Base-by-base conservation (phyloP, 1,140 invertebrate species). In the Nephila pilipes region DNA sequence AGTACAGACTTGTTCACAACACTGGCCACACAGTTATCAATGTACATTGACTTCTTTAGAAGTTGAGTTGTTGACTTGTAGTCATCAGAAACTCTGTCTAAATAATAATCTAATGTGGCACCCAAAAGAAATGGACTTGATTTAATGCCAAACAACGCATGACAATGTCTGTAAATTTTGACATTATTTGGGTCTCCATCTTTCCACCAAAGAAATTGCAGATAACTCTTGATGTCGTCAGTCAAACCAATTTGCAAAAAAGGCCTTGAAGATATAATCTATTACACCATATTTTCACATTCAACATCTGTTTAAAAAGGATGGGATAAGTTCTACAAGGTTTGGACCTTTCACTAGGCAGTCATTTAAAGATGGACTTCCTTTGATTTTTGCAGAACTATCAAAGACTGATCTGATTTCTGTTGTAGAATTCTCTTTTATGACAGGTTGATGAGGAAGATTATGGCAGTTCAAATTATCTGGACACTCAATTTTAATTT, bases 51-150 rank as follows among this genome's bases (percentile, higher is more conserved):
- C n/a, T 55, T 89, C 16, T 75, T 54, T 54, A 75, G 29, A 46
- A 79, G 14, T 54, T 55, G 32, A 5, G 18, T 10, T 8, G 65
- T 32, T 20, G 0, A 79, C 20, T 22, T 55, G 22, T 16, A 25
- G 16, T 57, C 12, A 38, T 81, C 36, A 32, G 32, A 20, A 38
- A 14, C 4, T 38, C 25, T n/a, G n/a, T n/a, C n/a, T n/a, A n/a
- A n/a, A n/a, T n/a, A n/a, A n/a, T n/a, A n/a, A n/a, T n/a, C n/a
- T n/a, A n/a, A n/a, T n/a, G n/a, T n/a, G n/a, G n/a, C n/a, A n/a
- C n/a, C n/a, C n/a, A n/a, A n/a, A n/a, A 58, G 54, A 81, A n/a
- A 90, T 57, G 89, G 69, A 58, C 89, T 90, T 25, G 32, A 69
- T 32, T 58, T 90, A 16, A 90, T 18, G 14, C 89, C 75, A 83